phyloP scores from a whole-genome alignment of 2,113 vertebrate genomes.

The Atherinomorus stipes region DNA sequence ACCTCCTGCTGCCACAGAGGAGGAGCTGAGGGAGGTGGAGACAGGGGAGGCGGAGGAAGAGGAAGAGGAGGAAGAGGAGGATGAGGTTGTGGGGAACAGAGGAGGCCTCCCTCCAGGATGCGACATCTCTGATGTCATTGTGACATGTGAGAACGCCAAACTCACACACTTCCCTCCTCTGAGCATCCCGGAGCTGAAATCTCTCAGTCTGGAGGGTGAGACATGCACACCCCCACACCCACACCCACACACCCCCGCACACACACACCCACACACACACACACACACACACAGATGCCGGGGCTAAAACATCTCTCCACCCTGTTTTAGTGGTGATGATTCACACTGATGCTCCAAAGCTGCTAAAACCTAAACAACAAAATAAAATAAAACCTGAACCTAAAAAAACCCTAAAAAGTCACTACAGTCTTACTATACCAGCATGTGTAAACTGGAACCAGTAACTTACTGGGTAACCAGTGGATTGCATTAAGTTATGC shows the following conservation, averaged over 20 bases:
- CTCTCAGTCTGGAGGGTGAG: constrained; percentile 92
- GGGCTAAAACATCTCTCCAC: no score
- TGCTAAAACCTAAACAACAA: no score
- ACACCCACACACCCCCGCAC: neutral
- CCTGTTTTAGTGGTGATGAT: no score
- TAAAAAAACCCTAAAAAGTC: no score
- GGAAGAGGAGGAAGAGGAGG: constrained; percentile 16
- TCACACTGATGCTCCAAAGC: no score
- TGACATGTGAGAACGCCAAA: constrained; percentile 87
- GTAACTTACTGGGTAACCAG: no score
- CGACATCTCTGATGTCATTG: constrained; percentile 84
- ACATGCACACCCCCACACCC: neutral
- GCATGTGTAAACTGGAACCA: no score
- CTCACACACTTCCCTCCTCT: constrained; percentile 90
- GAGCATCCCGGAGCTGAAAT: constrained; percentile 86
- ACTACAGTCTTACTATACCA: no score
- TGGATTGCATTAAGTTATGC: no score
- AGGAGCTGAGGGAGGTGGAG: constrained; percentile 39
- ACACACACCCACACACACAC: neutral
- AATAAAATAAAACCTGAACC: no score
- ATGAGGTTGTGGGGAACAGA: neutral
- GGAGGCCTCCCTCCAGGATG: constrained; percentile 86
- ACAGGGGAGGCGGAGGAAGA: constrained; percentile 27
- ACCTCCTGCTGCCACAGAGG: constrained; percentile 39
- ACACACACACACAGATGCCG: neutral